Percentiles rank a stretch among this genome's conserved stretches.
Conservation (phyloP, 2,113 vertebrate genomes). For the Bujurquina vittata region DNA sequence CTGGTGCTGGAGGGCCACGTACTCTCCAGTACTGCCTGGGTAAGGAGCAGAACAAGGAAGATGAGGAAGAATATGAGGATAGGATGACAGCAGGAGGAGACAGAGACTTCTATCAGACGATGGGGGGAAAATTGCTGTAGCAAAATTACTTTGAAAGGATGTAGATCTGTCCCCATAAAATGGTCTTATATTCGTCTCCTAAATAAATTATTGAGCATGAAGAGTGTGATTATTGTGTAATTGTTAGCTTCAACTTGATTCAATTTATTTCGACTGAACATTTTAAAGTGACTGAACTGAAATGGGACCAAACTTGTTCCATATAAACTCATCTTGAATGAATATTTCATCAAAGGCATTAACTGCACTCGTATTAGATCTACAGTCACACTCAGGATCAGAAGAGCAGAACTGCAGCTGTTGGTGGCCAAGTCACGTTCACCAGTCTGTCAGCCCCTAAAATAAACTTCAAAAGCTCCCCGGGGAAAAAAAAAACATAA, state of each 20-base stretch:
- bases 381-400: neutral
- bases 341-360: constrained; percentile 31
- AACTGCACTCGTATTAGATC: neutral
- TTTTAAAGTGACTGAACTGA: constrained; percentile 9
- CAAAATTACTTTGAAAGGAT: neutral
- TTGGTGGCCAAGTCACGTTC: constrained; percentile 30
- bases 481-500: neutral
- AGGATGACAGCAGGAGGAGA: constrained; percentile 35
- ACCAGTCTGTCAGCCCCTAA: constrained; percentile 24
- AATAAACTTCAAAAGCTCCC: constrained; percentile 24
- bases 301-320: neutral
- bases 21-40: constrained; percentile 95
- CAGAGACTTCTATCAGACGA: neutral
- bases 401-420: constrained; percentile 23
- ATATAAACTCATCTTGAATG: neutral
- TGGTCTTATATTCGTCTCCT: neutral
- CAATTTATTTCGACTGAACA: neutral
- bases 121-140: neutral
- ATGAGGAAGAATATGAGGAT: neutral
- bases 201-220: neutral
- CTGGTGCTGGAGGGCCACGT: constrained; percentile 97
- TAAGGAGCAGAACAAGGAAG: neutral
- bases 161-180: neutral
- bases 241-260: neutral
- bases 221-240: neutral